Evolutionary conservation across 1,140 invertebrate species (phyloP).

Genomic region (Penaeus japonicus): DNA sequence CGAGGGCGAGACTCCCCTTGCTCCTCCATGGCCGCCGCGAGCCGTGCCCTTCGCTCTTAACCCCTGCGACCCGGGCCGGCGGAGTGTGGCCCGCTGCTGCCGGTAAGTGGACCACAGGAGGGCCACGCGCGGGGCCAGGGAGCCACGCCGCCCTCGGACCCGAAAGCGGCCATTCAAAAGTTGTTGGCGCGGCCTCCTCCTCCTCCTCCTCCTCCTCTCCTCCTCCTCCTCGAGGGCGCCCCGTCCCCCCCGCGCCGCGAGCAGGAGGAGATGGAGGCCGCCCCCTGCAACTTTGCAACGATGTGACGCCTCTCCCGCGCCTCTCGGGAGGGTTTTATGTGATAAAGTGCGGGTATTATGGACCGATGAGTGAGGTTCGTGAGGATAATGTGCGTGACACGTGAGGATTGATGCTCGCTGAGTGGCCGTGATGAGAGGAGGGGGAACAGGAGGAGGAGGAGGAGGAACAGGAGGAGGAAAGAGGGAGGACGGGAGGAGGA

Average conservation of each 20-base stretch:
- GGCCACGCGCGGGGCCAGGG: neutral
- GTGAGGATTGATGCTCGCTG: neutral
- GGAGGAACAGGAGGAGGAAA: too few relatives aligned
- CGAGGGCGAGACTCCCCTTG: neutral
- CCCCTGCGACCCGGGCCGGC: constrained; percentile 20
- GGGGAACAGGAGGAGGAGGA: constrained; percentile 7
- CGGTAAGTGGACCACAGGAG: constrained; percentile 26
- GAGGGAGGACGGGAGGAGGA: neutral
- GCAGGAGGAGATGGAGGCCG: neutral
- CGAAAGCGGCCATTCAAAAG: constrained; percentile 46
- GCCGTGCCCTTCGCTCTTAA: neutral
- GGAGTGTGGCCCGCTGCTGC: constrained; percentile 20
- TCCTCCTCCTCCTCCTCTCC: constrained; percentile 24
- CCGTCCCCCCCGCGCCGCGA: constrained; percentile 14
- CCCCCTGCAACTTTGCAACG: neutral
- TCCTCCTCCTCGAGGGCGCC: constrained; percentile 11
- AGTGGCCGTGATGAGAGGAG: constrained; percentile 20
- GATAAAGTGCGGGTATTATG: neutral
- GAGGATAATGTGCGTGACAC: neutral
- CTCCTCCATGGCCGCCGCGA: constrained; percentile 19
- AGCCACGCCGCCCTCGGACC: constrained; percentile 14
- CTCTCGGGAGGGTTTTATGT: neutral
- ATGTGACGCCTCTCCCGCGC: neutral
- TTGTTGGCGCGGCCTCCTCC: constrained; percentile 45
- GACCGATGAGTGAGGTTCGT: neutral